phyloP scores from a whole-genome alignment of 2,113 vertebrate genomes.

The Nerophis lumbriciformis region DNA sequence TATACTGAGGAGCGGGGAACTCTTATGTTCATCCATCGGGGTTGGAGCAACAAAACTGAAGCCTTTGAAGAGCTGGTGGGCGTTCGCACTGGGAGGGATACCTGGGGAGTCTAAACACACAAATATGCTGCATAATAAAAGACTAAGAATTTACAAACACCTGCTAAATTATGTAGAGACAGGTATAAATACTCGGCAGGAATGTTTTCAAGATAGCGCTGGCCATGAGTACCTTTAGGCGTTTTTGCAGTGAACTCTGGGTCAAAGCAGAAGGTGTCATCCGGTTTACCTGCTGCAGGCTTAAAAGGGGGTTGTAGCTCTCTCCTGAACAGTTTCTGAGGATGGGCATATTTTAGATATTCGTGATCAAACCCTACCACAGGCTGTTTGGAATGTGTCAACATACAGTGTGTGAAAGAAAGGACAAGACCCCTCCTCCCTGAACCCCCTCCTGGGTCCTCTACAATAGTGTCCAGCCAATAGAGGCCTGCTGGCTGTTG shows the following conservation, averaged over 20 bases:
- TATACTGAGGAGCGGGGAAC: conserved; percentile 82
- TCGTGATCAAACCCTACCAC: conserved; percentile 14
- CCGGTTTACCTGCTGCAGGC: conserved; percentile 92
- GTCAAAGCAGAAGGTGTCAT: conserved; percentile 98
- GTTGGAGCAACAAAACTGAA: conserved; percentile 95
- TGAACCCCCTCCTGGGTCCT: conserved; percentile 48
- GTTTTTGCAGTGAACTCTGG: conserved; percentile 99
- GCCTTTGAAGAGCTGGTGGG: conserved; percentile 97
- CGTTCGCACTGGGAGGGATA: conserved; percentile 93
- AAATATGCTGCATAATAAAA: conserved; percentile 26
- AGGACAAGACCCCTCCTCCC: conserved; percentile 43
- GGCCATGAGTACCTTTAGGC: conserved; percentile 81
- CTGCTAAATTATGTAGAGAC: conserved; percentile 22
- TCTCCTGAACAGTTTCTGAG: conserved; percentile 87
- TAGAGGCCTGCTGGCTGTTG: conserved; percentile 58
- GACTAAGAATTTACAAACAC: conserved; percentile 23
- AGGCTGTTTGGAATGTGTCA: conserved; percentile 24
- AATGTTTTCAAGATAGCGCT: conserved; percentile 20
- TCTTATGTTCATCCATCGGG: conserved; percentile 87
- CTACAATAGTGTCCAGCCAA: conserved; percentile 40
- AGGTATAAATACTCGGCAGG: conserved; percentile 15
- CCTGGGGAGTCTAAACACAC: conserved; percentile 87
- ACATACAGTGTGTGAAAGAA: conserved; percentile 23
- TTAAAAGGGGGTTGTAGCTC: conserved; percentile 95
- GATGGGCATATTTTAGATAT: conserved; percentile 4